Base-by-base conservation (phyloP, 2,113 vertebrate species). In the Cyphomyrus discorhynchus region DNA sequence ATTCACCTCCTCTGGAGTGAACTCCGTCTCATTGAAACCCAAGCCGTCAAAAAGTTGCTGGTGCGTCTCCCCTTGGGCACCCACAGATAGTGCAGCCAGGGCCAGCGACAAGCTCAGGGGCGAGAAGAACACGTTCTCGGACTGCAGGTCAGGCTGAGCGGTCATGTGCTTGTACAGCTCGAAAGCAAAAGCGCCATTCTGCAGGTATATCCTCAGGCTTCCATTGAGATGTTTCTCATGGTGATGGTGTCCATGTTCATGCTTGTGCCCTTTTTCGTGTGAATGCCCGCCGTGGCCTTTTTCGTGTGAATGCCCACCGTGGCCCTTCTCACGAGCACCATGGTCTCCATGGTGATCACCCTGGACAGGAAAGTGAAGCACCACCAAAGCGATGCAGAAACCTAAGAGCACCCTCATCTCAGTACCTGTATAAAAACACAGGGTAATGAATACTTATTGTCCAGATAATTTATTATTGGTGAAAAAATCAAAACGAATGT, bases 91-190 rank as follows among this genome's bases (percentile, higher is more conserved):
- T 42, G 95, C 94, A 49, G 94, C 94, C 93, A 98, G 95, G 82
- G 94, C 93, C 3, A 91, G 74, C 49, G 95, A 97, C 91, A 96
- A 93, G 58, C 96, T 96, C 17, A 91, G 56, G 2, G 97, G 96
- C 47, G 96, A 98, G 93, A 94, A 97, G 92, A 97, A 96, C 89
- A 97, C 92, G n/a, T 97, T 97, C 89, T 93, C 92, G 70, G 92
- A 91, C 83, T 91, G 89, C 10, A 89, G 90, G 47, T 91, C 90
- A 0, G 92, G 31, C 9, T 90, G 89, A 90, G 70, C 24, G 31
- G 93, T 92, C n/a, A 97, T 74, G 5, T 92, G 91, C 77, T 91
- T 93, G 93, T 96, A 97, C 49, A 97, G 91, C 3, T 82, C 74
- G 90, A 95, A 96, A 89, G 94, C 94, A 91, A 96, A 96, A 17